Conservation (phyloP, 1,140 invertebrate genomes). For the Littorina saxatilis region DNA sequence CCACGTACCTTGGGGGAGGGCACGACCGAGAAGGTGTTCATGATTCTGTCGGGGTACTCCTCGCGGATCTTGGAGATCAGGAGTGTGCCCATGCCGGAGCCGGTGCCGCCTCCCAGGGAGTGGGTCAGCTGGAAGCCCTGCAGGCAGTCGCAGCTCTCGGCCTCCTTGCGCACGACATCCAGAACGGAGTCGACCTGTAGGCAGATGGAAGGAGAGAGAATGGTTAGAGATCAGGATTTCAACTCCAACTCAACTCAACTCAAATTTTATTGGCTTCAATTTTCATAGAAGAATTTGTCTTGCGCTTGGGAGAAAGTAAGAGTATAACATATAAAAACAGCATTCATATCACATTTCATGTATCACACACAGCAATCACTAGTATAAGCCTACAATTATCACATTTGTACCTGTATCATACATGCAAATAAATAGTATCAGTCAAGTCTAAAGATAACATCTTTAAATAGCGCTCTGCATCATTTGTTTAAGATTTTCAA, state of each 20-base stretch:
- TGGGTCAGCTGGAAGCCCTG: slow-evolving; percentile 85
- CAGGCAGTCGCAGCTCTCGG: slow-evolving; percentile 89
- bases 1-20: slow-evolving; percentile 90
- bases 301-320: too few species aligned
- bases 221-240: too few species aligned
- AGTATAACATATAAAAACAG: too few species aligned
- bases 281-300: too few species aligned
- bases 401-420: too few species aligned
- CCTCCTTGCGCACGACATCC: slow-evolving; percentile 88
- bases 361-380: too few species aligned
- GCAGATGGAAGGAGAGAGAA: too few species aligned
- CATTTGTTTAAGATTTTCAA: not conserved
- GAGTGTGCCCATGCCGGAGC: slow-evolving; percentile 79
- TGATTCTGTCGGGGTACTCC: slow-evolving; percentile 89
- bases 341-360: too few species aligned
- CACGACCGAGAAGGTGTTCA: slow-evolving; percentile 93
- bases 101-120: slow-evolving; percentile 74
- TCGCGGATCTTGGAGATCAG: slow-evolving; percentile 80
- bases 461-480: not conserved
- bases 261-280: too few species aligned
- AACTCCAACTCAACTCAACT: too few species aligned
- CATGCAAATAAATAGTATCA: too few species aligned
- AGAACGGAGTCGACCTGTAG: slow-evolving; percentile 84
- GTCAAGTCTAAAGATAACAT: not conserved
- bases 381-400: too few species aligned